phyloP scores from a whole-genome alignment of 2,797 vertebrate genomes.

The Bothrops alternatus region DNA sequence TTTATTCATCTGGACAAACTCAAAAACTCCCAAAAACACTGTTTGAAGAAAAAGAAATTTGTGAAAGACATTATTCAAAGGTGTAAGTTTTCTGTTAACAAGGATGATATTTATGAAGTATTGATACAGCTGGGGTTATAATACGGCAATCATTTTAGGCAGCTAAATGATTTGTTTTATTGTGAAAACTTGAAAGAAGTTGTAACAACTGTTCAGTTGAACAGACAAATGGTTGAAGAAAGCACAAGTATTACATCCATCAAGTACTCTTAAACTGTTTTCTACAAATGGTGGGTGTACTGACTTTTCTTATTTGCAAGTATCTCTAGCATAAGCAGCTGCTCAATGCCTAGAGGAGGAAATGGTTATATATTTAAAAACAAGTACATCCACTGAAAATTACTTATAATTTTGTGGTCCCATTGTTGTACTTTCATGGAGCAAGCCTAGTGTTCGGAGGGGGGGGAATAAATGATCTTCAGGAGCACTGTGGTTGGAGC shows the following conservation, averaged over 20 bases:
- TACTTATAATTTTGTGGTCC: slow-evolving; percentile 80
- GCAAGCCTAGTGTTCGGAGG: slow-evolving; percentile 63
- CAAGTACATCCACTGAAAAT: slow-evolving; percentile 68
- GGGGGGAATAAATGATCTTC: slow-evolving; percentile 68
- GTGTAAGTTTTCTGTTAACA: slow-evolving; percentile 69
- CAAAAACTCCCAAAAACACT: slow-evolving; percentile 39
- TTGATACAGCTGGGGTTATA: slow-evolving; percentile 80
- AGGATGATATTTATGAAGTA: slow-evolving; percentile 72
- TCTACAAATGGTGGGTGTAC: slow-evolving; percentile 79
- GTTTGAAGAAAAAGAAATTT: slow-evolving; percentile 74
- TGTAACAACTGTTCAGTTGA: slow-evolving; percentile 73
- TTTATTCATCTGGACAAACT: slow-evolving; percentile 76
- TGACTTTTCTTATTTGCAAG: slow-evolving; percentile 61
- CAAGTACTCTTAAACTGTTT: slow-evolving; percentile 85
- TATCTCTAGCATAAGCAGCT: slow-evolving; percentile 79
- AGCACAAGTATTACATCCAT: slow-evolving; percentile 79
- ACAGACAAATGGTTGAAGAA: slow-evolving; percentile 64
- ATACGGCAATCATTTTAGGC: slow-evolving; percentile 77
- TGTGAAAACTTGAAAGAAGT: slow-evolving; percentile 82
- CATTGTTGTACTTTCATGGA: slow-evolving; percentile 79
- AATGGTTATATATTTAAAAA: slow-evolving; percentile 82
- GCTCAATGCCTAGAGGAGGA: slow-evolving; percentile 74
- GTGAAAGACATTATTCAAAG: slow-evolving; percentile 70
- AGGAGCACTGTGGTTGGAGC: slow-evolving; percentile 65
- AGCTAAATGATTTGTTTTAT: slow-evolving; percentile 73